These are phyloP conservation scores for Ctena decussata DNA, from an alignment of 2,888 invertebrate genomes.

Conservation along the genomic window DNA sequence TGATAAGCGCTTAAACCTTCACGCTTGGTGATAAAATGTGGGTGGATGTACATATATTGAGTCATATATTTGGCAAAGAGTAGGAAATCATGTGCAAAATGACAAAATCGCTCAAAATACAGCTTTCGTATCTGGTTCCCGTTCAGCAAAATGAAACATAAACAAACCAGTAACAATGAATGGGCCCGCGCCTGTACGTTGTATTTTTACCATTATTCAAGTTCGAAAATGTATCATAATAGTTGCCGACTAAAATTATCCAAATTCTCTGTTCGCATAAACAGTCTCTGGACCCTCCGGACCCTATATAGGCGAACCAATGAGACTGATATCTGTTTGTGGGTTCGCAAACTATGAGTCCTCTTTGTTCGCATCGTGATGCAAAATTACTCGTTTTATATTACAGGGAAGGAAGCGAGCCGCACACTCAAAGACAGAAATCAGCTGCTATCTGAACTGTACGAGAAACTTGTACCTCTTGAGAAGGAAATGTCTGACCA, in stretches of 20 bases:
- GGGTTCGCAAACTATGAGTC: not conserved
- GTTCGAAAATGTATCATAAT: not conserved
- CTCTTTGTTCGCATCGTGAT: not conserved
- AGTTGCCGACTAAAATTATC: not conserved
- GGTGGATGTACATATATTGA: too few species aligned
- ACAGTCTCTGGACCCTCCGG: not conserved
- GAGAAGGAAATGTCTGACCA: not conserved
- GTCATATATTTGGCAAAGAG: too few species aligned
- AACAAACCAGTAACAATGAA: too few species aligned
- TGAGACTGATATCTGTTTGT: not conserved
- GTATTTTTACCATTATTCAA: not conserved
- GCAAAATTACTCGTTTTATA: not conserved
- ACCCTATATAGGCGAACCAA: not conserved
- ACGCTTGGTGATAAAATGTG: too few species aligned
- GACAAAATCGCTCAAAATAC: too few species aligned
- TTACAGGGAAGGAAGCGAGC: not conserved
- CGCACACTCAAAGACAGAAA: not conserved
- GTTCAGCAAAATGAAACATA: too few species aligned
- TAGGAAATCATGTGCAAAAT: too few species aligned
- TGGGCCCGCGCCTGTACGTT: too few species aligned
- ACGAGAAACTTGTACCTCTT: not conserved
- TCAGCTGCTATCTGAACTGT: not conserved
- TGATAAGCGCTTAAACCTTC: too few species aligned
- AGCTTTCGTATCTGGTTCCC: too few species aligned
- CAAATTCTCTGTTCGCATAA: not conserved